A percentile compares a stretch with the other conserved stretches of the same genome.
phyloP scores from a whole-genome alignment of 2,113 vertebrate genomes.

The Elaphurus davidianus region DNA sequence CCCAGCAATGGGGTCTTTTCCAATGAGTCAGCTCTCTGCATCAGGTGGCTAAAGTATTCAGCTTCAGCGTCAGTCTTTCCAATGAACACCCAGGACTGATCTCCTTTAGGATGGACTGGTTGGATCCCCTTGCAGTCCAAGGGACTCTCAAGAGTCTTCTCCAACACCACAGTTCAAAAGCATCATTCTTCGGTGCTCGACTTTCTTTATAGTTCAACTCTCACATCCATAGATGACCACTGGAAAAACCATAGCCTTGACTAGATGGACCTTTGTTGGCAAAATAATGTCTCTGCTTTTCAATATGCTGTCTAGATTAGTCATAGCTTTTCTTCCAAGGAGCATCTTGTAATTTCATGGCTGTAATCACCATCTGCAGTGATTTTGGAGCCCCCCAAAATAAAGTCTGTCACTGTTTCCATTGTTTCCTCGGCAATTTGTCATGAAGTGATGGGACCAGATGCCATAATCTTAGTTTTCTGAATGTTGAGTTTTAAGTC shows the following conservation, averaged over 20 bases:
- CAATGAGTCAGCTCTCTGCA: neutral
- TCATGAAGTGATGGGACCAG: neutral
- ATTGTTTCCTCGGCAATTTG: neutral
- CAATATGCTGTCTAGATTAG: neutral
- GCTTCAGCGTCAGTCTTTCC: neutral
- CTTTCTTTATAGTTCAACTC: neutral
- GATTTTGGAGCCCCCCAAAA: neutral
- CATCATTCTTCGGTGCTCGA: neutral
- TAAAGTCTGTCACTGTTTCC: neutral
- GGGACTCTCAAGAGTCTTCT: neutral
- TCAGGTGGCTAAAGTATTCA: neutral
- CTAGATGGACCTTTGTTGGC: neutral
- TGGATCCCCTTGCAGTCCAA: neutral
- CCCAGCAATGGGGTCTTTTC: neutral
- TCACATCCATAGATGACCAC: neutral
- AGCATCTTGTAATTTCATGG: neutral
- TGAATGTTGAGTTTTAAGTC: neutral
- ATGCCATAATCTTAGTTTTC: neutral
- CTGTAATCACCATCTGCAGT: neutral
- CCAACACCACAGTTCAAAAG: neutral
- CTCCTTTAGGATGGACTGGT: neutral
- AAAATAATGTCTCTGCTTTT: neutral
- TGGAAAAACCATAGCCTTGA: neutral
- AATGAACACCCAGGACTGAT: neutral
- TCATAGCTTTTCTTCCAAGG: neutral